phyloP scores from a whole-genome alignment of 2,888 invertebrate species.

The Villa cingulata region DNA sequence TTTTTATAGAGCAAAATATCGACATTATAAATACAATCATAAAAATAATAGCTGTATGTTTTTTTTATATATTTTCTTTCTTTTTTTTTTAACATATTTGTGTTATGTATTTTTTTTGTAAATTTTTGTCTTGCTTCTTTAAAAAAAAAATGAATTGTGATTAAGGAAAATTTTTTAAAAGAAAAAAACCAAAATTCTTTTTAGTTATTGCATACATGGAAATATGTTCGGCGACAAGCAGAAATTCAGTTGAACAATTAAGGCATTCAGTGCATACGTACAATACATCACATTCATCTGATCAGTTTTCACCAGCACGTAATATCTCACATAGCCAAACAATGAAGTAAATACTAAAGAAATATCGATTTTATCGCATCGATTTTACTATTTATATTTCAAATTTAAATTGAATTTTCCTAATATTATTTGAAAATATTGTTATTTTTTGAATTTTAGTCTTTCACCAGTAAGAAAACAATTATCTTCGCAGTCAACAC shows the following conservation, averaged over 20 bases:
- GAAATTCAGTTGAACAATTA: conserved; percentile 61
- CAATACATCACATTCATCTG: conserved; percentile 37
- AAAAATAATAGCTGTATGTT: too few relatives aligned
- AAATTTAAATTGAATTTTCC: not conserved
- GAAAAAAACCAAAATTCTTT: not conserved
- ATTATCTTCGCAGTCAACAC: conserved; percentile 12
- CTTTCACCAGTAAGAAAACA: conserved; percentile 14
- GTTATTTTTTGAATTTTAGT: conserved; percentile 13
- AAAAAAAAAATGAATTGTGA: too few relatives aligned
- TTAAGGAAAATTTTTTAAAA: too few relatives aligned
- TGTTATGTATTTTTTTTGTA: too few relatives aligned
- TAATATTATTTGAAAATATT: not conserved
- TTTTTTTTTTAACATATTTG: too few relatives aligned
- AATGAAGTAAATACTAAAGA: conserved; percentile 35
- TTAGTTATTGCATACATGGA: conserved; percentile 94
- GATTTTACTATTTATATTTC: not conserved
- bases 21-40: too few relatives aligned
- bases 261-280: conserved; percentile 79
- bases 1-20: too few relatives aligned
- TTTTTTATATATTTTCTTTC: too few relatives aligned
- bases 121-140: too few relatives aligned
- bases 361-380: too few relatives aligned
- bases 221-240: conserved; percentile 74
- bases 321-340: conserved; percentile 36
- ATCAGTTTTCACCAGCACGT: conserved; percentile 29